Evolutionary conservation across 2,888 invertebrate genomes (phyloP).

Genomic region (Laothoe populi): DNA sequence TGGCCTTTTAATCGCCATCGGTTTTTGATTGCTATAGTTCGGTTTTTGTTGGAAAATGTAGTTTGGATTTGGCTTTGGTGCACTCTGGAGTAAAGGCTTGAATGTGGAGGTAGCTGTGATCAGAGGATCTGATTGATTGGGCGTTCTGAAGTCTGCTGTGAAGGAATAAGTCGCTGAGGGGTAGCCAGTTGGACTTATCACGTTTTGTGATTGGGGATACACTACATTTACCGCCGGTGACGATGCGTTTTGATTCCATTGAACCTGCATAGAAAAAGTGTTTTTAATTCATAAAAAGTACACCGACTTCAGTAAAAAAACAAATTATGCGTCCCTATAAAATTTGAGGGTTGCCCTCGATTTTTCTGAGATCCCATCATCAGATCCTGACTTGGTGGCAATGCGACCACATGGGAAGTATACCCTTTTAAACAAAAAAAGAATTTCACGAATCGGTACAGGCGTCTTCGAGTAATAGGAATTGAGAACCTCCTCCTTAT

Average conservation of each 20-base stretch:
- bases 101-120: slow-evolving; percentile 83
- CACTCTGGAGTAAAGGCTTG: slow-evolving; percentile 80
- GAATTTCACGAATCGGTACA: too few species aligned
- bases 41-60: slow-evolving; percentile 79
- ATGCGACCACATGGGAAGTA: too few species aligned
- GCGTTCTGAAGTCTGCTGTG: slow-evolving; percentile 91
- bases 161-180: slow-evolving; percentile 92
- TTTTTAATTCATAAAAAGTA: too few species aligned
- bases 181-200: slow-evolving; percentile 88
- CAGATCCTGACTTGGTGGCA: too few species aligned
- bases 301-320: too few species aligned
- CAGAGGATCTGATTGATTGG: slow-evolving; percentile 83
- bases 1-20: slow-evolving; percentile 68
- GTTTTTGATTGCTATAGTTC: slow-evolving; percentile 59
- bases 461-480: too few species aligned
- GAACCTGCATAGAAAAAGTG: slow-evolving; percentile 86
- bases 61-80: slow-evolving; percentile 69
- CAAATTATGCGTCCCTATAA: too few species aligned
- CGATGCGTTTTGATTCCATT: slow-evolving; percentile 89
- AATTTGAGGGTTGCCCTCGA: too few species aligned
- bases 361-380: too few species aligned
- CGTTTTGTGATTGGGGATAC: slow-evolving; percentile 86
- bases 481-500: too few species aligned
- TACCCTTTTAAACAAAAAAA: too few species aligned
- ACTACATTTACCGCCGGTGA: slow-evolving; percentile 87